These are phyloP conservation scores for Parauchenoglanis punctatus DNA, from an alignment of 2,797 vertebrate species.

Conservation along the genomic window DNA sequence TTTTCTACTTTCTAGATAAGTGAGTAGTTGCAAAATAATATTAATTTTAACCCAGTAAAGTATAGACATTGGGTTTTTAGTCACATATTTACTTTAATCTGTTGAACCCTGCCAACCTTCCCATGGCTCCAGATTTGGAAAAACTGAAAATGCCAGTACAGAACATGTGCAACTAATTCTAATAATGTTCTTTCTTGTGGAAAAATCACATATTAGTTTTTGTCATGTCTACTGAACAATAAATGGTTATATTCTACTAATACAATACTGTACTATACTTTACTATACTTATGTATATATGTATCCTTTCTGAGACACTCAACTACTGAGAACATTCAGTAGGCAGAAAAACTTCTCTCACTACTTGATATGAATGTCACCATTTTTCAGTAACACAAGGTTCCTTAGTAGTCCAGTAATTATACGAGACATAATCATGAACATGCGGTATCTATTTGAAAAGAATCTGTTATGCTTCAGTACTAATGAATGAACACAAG, in stretches of 20 bases:
- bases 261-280: not conserved
- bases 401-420: not conserved
- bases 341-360: not conserved
- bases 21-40: not conserved
- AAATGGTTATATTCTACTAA: not conserved
- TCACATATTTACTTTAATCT: not conserved
- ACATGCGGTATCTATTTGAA: not conserved
- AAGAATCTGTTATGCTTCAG: not conserved
- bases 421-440: not conserved
- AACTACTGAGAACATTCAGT: not conserved
- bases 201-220: not conserved
- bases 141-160: not conserved
- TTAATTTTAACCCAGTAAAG: not conserved
- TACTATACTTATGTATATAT: not conserved
- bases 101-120: too few relatives aligned
- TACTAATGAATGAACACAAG: not conserved
- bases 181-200: not conserved
- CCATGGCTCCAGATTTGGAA: too few relatives aligned
- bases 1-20: not conserved
- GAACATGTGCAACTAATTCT: not conserved
- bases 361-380: not conserved
- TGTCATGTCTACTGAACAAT: not conserved
- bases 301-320: not conserved
- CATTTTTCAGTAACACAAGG: not conserved
- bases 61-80: not conserved